Conservation (phyloP, 2,113 vertebrate genomes). For the Hippocampus comes region DNA sequence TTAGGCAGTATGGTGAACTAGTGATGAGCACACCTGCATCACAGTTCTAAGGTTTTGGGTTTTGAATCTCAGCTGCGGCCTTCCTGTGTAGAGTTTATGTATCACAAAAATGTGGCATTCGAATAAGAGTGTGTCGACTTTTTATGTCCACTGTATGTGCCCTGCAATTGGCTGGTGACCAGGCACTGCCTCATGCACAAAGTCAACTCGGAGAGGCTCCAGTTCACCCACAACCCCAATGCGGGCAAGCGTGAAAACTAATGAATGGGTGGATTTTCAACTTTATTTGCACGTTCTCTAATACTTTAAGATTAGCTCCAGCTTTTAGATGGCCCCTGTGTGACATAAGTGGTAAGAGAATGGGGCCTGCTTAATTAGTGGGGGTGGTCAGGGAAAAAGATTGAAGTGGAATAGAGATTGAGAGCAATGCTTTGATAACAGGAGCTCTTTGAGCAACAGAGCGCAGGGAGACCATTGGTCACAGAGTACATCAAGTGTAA, state of each 20-base stretch:
- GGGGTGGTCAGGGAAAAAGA: conserved; percentile 25
- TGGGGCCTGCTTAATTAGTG: conserved; percentile 25
- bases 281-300: background rate
- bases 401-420: conserved; percentile 28
- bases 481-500: conserved; percentile 59
- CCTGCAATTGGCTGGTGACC: background rate
- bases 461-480: conserved; percentile 44
- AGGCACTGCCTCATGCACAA: background rate
- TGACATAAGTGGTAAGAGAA: conserved; percentile 13
- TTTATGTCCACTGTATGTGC: too few relatives aligned
- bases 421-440: conserved; percentile 45
- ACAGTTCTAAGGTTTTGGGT: background rate
- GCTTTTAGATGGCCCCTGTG: background rate
- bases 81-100: too few relatives aligned
- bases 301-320: background rate
- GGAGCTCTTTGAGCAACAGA: conserved; percentile 55
- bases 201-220: background rate
- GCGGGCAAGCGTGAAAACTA: background rate
- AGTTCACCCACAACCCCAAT: background rate
- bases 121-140: too few relatives aligned
- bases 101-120: too few relatives aligned
- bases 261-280: background rate
- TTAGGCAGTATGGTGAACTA: background rate
- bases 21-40: background rate
- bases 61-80: background rate